Conservation (phyloP, 2,113 vertebrate species). For the Coregonus clupeaformis region DNA sequence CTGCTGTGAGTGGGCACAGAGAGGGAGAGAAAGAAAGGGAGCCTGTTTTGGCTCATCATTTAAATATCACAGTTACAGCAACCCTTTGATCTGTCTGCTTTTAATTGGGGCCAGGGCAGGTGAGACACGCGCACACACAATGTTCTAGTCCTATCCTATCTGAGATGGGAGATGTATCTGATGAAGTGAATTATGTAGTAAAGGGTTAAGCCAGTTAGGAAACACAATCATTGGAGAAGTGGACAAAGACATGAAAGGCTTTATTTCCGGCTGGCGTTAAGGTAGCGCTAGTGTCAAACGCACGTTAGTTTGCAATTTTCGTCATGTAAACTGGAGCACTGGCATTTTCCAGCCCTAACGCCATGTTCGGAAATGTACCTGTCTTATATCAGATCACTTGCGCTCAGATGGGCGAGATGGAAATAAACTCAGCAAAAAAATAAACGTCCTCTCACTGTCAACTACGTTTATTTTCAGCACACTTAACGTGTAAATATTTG, state of each 20-base stretch:
- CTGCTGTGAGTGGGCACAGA: constrained; percentile 12
- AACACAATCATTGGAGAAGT: background rate
- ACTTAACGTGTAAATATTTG: no score
- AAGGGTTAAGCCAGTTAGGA: background rate
- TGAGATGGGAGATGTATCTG: background rate
- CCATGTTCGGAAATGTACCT: no score
- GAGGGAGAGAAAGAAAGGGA: constrained; percentile 28
- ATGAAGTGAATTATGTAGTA: background rate
- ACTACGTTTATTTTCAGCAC: no score
- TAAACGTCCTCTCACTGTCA: no score
- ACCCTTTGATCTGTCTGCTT: constrained; percentile 64
- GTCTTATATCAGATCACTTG: no score
- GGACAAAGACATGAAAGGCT: background rate
- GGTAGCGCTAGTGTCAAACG: no score
- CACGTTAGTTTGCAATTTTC: no score
- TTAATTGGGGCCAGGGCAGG: constrained; percentile 60
- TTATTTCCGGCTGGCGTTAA: no score
- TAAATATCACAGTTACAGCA: constrained; percentile 66
- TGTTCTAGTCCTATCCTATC: background rate
- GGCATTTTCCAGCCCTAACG: no score
- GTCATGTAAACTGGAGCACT: no score
- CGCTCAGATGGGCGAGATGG: no score
- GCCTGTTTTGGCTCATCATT: constrained; percentile 56
- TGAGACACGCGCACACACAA: background rate
- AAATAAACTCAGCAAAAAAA: no score